Percentiles rank a stretch among this genome's conserved stretches.
These are phyloP conservation scores for Oxyruncus cristatus DNA, from an alignment of 2,113 vertebrate genomes.

Conservation along the genomic window DNA sequence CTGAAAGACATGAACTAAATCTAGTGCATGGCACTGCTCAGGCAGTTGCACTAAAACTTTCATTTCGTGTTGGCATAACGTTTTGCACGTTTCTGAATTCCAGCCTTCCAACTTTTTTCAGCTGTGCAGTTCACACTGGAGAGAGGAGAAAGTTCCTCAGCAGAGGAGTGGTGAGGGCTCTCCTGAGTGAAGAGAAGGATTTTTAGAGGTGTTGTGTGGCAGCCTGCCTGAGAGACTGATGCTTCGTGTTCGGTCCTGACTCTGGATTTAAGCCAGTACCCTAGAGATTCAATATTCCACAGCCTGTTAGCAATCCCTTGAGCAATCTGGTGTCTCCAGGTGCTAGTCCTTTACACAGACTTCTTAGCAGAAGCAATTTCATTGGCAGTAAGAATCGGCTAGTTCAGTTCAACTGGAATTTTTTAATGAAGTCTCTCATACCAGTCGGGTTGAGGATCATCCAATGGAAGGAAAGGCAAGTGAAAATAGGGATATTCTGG, in stretches of 20 bases:
- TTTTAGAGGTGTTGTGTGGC: slow-evolving; percentile 1
- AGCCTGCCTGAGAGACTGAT: slow-evolving; percentile 34
- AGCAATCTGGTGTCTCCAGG: slow-evolving; percentile 37
- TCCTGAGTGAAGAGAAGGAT: background rate
- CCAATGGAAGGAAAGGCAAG: background rate
- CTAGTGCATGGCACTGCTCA: background rate
- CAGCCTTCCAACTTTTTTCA: background rate
- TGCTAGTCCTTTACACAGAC: slow-evolving; percentile 24
- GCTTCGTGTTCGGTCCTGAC: slow-evolving; percentile 20
- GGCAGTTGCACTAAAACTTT: background rate
- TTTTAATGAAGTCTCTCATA: slow-evolving; percentile 48
- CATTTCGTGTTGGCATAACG: background rate
- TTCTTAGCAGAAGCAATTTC: slow-evolving; percentile 21
- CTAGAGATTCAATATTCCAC: slow-evolving; percentile 43
- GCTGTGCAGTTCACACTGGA: background rate
- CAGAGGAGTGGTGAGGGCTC: background rate
- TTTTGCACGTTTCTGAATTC: background rate
- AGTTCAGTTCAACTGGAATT: slow-evolving; percentile 29
- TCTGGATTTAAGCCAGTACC: slow-evolving; percentile 42
- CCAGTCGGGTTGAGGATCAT: background rate
- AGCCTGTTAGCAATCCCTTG: slow-evolving; percentile 40
- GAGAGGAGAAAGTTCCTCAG: background rate
- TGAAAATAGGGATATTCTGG: background rate
- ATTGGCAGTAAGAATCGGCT: background rate
- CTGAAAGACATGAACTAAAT: background rate